phyloP scores from a whole-genome alignment of 2,797 vertebrate species.

The Gallirallus australis region DNA sequence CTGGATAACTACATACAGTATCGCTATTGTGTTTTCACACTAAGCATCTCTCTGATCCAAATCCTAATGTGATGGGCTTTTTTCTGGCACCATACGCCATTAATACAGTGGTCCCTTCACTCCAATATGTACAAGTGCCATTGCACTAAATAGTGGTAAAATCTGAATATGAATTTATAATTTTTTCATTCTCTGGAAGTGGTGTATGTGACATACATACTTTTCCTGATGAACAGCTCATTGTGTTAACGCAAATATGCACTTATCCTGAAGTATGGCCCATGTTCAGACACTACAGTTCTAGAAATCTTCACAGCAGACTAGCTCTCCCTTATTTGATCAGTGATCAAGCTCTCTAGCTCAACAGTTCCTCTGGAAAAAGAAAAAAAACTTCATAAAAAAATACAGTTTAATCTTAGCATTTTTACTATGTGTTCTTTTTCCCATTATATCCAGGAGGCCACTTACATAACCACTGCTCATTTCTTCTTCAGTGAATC shows the following conservation, averaged over 20 bases:
- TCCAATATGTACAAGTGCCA: not conserved
- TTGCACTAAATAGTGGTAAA: not conserved
- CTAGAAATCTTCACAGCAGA: not conserved
- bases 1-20: accelerated
- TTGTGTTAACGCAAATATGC: not conserved
- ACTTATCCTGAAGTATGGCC: not conserved
- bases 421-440: not conserved
- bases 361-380: not conserved
- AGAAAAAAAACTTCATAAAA: not conserved
- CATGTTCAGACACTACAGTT: not conserved
- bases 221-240: not conserved
- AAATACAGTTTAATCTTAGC: not conserved
- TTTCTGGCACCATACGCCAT: not conserved
- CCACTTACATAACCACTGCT: not conserved
- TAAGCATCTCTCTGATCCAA: not conserved
- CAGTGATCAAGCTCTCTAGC: not conserved
- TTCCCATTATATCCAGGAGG: not conserved
- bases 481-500: not conserved
- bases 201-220: not conserved
- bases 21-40: not conserved
- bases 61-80: not conserved
- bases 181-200: not conserved
- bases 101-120: not conserved
- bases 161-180: not conserved
- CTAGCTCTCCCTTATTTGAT: not conserved